Conservation (phyloP, 2,113 vertebrate genomes). For the Chloropsis cyanopogon region DNA sequence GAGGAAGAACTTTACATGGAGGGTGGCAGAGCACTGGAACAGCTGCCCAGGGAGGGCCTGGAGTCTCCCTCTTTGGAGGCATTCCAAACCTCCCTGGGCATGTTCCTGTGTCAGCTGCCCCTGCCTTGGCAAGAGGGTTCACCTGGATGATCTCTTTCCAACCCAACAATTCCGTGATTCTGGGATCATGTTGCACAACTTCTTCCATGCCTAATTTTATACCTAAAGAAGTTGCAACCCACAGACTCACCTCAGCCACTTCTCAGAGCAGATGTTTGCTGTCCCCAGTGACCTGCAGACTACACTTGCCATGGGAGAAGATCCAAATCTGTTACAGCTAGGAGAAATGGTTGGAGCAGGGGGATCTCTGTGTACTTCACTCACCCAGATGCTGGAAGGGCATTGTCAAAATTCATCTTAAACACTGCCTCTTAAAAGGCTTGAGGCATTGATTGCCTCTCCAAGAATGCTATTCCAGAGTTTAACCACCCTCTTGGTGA, state of each 20-base stretch:
- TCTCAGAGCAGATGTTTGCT: not conserved
- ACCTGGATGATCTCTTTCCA: not conserved
- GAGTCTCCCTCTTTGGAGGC: not conserved
- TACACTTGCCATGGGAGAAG: not conserved
- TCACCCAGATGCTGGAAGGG: not conserved
- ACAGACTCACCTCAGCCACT: not conserved
- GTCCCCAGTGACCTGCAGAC: not conserved
- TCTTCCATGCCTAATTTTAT: not conserved
- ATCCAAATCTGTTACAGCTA: not conserved
- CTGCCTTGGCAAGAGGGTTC: not conserved
- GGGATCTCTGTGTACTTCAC: not conserved
- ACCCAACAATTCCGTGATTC: not conserved
- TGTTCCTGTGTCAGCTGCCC: not conserved
- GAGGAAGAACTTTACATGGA: not conserved
- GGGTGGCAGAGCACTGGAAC: not conserved
- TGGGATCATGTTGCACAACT: not conserved
- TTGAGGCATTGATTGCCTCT: not conserved
- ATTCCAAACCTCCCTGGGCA: not conserved
- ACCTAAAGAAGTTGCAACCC: not conserved
- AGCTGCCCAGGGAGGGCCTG: not conserved
- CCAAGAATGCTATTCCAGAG: not conserved
- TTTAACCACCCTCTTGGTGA: not conserved
- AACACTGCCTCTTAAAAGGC: not conserved
- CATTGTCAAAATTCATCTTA: not conserved
- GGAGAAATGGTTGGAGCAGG: not conserved